Evolutionary conservation across 2,797 vertebrate genomes (phyloP).

Genomic region (Neomorphus geoffroyi): DNA sequence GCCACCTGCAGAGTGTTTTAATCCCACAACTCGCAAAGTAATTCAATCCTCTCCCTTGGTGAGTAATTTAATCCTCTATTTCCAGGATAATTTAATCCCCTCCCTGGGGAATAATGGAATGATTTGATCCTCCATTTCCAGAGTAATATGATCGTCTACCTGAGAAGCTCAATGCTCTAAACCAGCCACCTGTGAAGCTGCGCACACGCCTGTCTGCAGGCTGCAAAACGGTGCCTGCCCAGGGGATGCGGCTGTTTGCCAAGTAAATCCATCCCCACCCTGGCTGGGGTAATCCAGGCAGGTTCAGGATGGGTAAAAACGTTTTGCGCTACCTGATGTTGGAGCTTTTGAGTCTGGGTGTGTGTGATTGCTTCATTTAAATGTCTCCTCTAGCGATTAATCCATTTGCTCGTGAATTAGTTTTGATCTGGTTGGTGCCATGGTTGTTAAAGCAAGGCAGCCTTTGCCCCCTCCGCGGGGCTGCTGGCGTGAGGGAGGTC

Average conservation of each 20-base stretch:
- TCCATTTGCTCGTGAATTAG: not conserved
- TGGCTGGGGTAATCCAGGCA: not conserved
- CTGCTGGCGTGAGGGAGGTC: not conserved
- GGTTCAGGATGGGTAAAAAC: not conserved
- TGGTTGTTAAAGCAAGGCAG: not conserved
- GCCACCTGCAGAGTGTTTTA: conserved; percentile 64
- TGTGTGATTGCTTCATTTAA: not conserved
- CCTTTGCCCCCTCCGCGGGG: not conserved
- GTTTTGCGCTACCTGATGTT: not conserved
- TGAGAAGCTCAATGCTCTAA: conserved; percentile 21
- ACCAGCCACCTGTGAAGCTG: not conserved
- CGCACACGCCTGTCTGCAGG: not conserved
- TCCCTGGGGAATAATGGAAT: conserved; percentile 62
- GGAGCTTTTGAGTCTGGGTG: not conserved
- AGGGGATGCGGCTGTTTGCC: accelerated
- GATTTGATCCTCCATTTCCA: conserved; percentile 61
- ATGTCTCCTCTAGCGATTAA: not conserved
- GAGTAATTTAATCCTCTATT: conserved; percentile 72
- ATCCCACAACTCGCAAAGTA: conserved; percentile 58
- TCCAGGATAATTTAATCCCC: conserved; percentile 69
- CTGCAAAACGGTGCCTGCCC: not conserved
- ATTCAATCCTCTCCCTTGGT: conserved; percentile 69
- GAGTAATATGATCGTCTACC: conserved; percentile 47
- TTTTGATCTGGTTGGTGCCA: not conserved
- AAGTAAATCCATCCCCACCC: not conserved